Conservation (phyloP, 23 tunicate species). For the Clavelina lepadiformis region DNA sequence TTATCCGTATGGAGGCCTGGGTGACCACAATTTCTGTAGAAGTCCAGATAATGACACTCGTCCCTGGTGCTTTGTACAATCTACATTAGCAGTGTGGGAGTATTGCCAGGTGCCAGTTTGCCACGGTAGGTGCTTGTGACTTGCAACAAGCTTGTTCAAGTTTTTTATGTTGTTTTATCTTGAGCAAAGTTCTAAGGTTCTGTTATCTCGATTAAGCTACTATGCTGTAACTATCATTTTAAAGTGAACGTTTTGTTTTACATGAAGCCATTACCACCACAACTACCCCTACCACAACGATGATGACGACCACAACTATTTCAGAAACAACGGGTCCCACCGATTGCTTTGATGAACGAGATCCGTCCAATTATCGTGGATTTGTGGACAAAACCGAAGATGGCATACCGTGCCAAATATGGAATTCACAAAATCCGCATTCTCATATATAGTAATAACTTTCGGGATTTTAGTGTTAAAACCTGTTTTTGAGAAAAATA, state of each 20-base stretch:
- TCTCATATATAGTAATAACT: conserved; percentile 26
- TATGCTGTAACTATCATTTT: neutral
- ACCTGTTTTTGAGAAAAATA: too few species aligned
- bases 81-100: conserved; percentile 24
- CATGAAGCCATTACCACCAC: conserved; percentile 4
- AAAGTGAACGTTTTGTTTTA: neutral
- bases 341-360: conserved; percentile 17
- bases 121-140: neutral
- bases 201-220: neutral
- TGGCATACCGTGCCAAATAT: conserved; percentile 21
- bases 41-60: conserved; percentile 49
- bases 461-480: neutral
- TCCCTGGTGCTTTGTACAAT: conserved; percentile 50
- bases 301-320: conserved; percentile 1
- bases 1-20: conserved; percentile 28
- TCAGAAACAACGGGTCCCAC: neutral
- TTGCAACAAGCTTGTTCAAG: neutral
- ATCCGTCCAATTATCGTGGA: conserved; percentile 35
- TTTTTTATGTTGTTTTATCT: neutral
- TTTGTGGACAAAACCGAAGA: neutral
- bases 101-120: conserved; percentile 53
- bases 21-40: conserved; percentile 59
- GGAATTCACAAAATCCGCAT: conserved; percentile 34
- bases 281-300: conserved; percentile 8
- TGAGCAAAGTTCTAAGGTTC: neutral